Evolutionary conservation across 2,888 invertebrate genomes (phyloP), one percentile per base, ranked within the genome.

Genomic region (Lissocephala sabroskyi): DNA sequence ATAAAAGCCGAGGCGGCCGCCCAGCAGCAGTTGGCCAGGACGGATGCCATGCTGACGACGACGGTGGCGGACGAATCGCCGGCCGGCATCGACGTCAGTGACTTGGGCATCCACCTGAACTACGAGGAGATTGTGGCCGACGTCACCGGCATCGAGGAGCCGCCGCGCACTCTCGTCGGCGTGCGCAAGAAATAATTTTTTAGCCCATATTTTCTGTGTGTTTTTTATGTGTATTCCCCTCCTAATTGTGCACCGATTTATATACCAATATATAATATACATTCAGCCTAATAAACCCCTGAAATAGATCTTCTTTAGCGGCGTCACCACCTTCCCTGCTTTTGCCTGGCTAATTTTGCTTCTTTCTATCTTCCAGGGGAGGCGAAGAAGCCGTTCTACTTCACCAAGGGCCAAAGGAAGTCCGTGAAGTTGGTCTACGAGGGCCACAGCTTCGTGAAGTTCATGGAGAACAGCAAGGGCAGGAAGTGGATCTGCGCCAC

Each of bases 111-210:
- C 79, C 81, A 81, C 65, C 75, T 82, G 49, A 83, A 83, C 50
- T 83, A 83, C 50, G 83, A 83, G 48, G 83, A 83, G 58, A 83
- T 83, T 41, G 83, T 83, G 17, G 83, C 83, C 17, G 82, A 83
- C 59, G 82, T 83, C 1, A 81, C 82, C 3, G 81, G 82, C 61
- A 81, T 82, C 35, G 79, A 67, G 9, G 73, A 68, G 13, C 10
- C 35, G 7, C 35, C 35, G 7, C 35, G 35, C 23, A 23, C 23
- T 23, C n/a, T n/a, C 5, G 17, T 35, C 14, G 35, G 13, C 14
- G 35, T 13, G 13, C 35, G 35, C 13, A 35, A 35, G 35, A 35
- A 35, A 16, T 35, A 23, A 23, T 23, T 3, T 23, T 23, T 23
- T 23, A 23, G 23, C n/a, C n/a, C n/a, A n/a, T n/a, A n/a, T n/a